A percentile compares a stretch with the other conserved stretches of the same genome.
Conservation (phyloP, 2,113 vertebrate genomes). For the Leptobrachium leishanense region DNA sequence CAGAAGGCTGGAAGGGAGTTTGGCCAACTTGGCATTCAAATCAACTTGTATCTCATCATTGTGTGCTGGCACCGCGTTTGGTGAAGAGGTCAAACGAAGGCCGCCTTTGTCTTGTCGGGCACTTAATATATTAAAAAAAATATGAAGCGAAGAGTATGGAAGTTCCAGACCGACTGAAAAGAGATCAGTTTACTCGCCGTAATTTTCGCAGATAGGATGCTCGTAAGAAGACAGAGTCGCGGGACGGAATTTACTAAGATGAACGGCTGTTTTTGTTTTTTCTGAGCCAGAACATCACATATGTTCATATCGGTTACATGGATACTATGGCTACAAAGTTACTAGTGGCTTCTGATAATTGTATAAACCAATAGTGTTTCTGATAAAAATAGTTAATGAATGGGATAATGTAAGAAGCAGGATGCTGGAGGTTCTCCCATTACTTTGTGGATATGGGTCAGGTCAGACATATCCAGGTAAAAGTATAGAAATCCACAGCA, state of each 20-base stretch:
- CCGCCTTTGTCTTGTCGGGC: conserved; percentile 52
- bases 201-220: not conserved
- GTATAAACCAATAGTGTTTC: too few species aligned
- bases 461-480: too few species aligned
- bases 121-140: conserved; percentile 56
- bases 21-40: conserved; percentile 65
- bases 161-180: conserved; percentile 60
- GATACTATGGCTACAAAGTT: too few species aligned
- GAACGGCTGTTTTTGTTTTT: not conserved
- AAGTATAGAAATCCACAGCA: too few species aligned
- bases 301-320: too few species aligned
- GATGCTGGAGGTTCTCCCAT: too few species aligned
- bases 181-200: conserved; percentile 50
- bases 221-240: conserved; percentile 43
- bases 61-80: conserved; percentile 61
- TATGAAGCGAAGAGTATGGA: conserved; percentile 57
- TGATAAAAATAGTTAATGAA: too few species aligned
- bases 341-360: too few species aligned
- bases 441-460: too few species aligned
- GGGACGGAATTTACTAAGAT: not conserved
- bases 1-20: conserved; percentile 69
- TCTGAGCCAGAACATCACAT: not conserved
- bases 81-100: conserved; percentile 76
- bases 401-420: too few species aligned
- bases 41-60: conserved; percentile 59